Evolutionary conservation across 2,113 vertebrate species (phyloP), one percentile per base, ranked within the genome.

Genomic region (Lampris incognitus): DNA sequence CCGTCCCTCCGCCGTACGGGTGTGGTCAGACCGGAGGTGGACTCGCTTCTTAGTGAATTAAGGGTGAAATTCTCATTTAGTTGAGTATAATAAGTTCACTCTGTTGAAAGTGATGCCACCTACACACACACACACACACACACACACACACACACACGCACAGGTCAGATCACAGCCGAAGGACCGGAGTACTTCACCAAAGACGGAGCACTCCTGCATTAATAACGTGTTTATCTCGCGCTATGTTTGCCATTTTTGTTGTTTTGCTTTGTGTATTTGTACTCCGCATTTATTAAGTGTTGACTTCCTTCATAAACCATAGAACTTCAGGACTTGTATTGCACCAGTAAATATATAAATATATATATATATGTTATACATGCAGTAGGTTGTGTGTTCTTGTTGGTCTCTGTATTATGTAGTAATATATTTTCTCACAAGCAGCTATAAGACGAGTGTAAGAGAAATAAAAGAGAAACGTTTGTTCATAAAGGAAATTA

Each of bases 391-490:
- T 89, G 71, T 89, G 69, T 87, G 82, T 78, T 78, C 78, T 86
- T 84, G 80, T 91, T 79, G 79, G 82, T 86, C 86, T 90, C 90
- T 92, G 72, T 92, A 90, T 94, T 87, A 89, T 93, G 92, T 94
- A 94, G 92, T 95, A 95, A 94, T 95, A 95, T 94, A 95, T 95
- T 94, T 94, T 92, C 82, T 79, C 91, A 94, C 90, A 93, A 87
- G 90, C 93, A 94, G 90, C 93, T 92, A 91, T 82, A 84, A 74
- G 85, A 92, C 87, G 24, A 79, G 65, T 58, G 55, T 85, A 91
- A 78, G 77, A 92, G 82, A 91, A 72, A 85, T 86, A 61, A 79
- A 79, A 80, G 91, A 87, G 75, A 74, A 92, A 74, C 87, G 85
- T 88, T 84, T 86, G 62, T 90, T 85, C 87, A 58, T 73, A 88